Percentiles rank a stretch among this genome's conserved stretches.
Evolutionary conservation across 2,113 vertebrate genomes (phyloP).

Genomic region (Peucedramus taeniatus): DNA sequence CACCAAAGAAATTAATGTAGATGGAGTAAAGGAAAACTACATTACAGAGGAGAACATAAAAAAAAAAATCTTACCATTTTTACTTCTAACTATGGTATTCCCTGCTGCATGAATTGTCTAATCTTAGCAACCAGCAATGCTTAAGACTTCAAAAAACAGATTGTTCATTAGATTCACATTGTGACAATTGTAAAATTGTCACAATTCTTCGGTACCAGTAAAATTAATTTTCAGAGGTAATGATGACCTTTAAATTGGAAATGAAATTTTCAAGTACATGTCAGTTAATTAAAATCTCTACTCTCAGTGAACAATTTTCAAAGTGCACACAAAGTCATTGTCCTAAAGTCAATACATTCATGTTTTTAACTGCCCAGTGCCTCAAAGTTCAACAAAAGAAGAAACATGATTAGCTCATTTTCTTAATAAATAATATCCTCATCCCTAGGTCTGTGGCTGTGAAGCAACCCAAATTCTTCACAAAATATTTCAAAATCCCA

Average conservation of each 20-base stretch:
- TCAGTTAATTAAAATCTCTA: not conserved
- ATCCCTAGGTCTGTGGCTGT: not conserved
- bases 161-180: not conserved
- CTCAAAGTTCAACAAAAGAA: not conserved
- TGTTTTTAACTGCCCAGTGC: not conserved
- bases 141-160: not conserved
- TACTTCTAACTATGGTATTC: not conserved
- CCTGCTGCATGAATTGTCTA: not conserved
- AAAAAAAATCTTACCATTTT: not conserved
- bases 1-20: not conserved
- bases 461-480: not conserved
- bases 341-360: not conserved
- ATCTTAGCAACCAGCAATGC: not conserved
- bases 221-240: not conserved
- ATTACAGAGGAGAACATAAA: not conserved
- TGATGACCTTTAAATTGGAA: not conserved
- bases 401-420: not conserved
- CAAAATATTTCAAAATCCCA: not conserved
- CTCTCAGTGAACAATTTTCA: not conserved
- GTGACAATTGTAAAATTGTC: not conserved
- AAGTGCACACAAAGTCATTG: fast-evolving
- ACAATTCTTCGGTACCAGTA: not conserved
- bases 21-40: not conserved
- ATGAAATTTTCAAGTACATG: not conserved
- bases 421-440: not conserved